Conservation (phyloP, 2,888 invertebrate species). For the Dicyrtoma fusca region DNA sequence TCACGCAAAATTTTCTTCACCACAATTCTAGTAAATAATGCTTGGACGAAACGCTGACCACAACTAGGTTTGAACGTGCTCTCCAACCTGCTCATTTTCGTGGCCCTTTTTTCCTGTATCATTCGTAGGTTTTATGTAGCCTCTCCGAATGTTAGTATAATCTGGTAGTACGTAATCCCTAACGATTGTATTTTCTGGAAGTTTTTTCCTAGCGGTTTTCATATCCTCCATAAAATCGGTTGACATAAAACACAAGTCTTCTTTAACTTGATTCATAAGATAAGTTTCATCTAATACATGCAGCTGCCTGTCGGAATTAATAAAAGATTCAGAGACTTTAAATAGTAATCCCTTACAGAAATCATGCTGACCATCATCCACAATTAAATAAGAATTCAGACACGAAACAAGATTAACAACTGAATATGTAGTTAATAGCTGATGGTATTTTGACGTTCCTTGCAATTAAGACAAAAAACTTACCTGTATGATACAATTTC, state of each 20-base stretch:
- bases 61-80: too few species aligned
- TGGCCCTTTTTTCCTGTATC: conserved; percentile 60
- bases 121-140: conserved; percentile 67
- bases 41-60: not conserved
- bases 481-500: conserved; percentile 92
- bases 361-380: too few species aligned
- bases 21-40: not conserved
- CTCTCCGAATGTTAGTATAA: conserved; percentile 84
- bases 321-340: too few species aligned
- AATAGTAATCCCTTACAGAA: too few species aligned
- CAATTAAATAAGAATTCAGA: not conserved
- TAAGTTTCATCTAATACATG: conserved; percentile 99
- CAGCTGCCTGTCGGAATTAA: conserved; percentile 69
- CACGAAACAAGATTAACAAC: not conserved
- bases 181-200: conserved; percentile 69
- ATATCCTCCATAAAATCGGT: conserved; percentile 80
- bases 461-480: too few species aligned
- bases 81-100: conserved; percentile 61
- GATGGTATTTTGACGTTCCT: too few species aligned
- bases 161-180: conserved; percentile 96
- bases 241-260: conserved; percentile 94
- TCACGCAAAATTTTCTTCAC: not conserved
- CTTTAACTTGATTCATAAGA: conserved; percentile 97
- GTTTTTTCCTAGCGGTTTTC: conserved; percentile 67
- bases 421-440: too few species aligned